phyloP scores from a whole-genome alignment of 2,113 vertebrate genomes.

The Pelobates fuscus region DNA sequence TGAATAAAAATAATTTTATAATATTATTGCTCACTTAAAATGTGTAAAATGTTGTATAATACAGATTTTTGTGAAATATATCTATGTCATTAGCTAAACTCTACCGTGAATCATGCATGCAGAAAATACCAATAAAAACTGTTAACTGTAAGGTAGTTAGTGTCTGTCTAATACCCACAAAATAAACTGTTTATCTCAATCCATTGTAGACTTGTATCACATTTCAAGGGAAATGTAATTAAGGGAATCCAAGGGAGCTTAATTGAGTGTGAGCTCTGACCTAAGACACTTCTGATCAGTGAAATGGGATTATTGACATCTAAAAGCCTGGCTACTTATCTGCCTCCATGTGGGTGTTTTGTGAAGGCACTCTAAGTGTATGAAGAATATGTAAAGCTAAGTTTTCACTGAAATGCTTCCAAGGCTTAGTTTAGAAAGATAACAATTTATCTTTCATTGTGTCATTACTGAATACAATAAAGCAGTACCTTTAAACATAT shows the following conservation, averaged over 20 bases:
- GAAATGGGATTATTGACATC: conserved; percentile 61
- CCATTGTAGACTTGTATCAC: conserved; percentile 24
- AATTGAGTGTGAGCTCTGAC: conserved; percentile 68
- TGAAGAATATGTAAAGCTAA: not conserved
- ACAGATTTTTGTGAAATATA: too few species aligned
- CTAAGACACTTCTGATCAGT: conserved; percentile 52
- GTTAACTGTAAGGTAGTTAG: conserved; percentile 32
- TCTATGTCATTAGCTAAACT: too few species aligned
- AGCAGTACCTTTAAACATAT: too few species aligned
- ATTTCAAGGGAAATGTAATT: conserved; percentile 66
- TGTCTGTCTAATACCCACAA: conserved; percentile 61
- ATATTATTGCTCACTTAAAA: too few species aligned
- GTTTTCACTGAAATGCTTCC: too few species aligned
- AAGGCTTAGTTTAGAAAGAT: too few species aligned
- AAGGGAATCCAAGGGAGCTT: conserved; percentile 64
- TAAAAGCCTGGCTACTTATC: conserved; percentile 55
- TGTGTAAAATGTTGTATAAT: too few species aligned
- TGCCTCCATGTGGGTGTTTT: conserved; percentile 38
- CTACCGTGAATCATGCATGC: not conserved
- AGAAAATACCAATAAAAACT: not conserved
- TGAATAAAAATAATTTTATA: too few species aligned
- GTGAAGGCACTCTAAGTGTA: not conserved
- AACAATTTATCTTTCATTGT: too few species aligned
- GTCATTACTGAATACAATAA: too few species aligned
- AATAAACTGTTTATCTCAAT: conserved; percentile 59